Base-by-base conservation (phyloP, 1,140 invertebrate species). In the Diachasmimorpha longicaudata region DNA sequence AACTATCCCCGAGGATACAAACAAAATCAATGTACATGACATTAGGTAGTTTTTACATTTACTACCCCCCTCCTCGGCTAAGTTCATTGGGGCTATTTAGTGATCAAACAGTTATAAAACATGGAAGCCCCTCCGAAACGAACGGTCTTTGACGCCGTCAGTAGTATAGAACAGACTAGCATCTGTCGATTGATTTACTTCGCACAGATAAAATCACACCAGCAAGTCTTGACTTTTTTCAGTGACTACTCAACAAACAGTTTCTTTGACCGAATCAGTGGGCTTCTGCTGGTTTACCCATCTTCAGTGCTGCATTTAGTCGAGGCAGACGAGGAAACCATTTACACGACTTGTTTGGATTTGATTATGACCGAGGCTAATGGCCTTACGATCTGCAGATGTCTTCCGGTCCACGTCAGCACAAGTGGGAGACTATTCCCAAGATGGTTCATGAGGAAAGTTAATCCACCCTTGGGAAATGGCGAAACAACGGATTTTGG, bases 201-300 rank as follows among this genome's bases (percentile, higher is more conserved):
- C 25, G 69, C 72, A 10, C 55, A n/a, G 16, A 74, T 39, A 16
- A 13, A 52, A 36, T 70, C 71, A n/a, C n/a, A 25, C 52, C 55
- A 70, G 5, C n/a, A 67, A 44, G 14, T 71, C 16, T 44, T 77
- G 13, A 74, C 77, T n/a, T 42, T 71, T 19, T 79, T 74, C 39
- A 58, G 4, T 11, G 21, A 66, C 10, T 48, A 37, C 23, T 55
- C 74, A 0, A 76, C 52, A 19, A 39, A 79, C 55, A 8, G 70
- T 68, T 67, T 70, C 9, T 16, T 75, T 25, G 72, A 79, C 25
- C 11, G 25, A 72, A 68, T 79, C 13, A 77, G 71, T 16, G 78
- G 78, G 11, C 48, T 79, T 10, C 63, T 77, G 25, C 42, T 79
- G 4, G 67, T 79, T 36, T 74, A 79, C 67, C 72, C 78, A 0